Base-by-base conservation (phyloP, 2,888 invertebrate species). In the Pinctada fucata region DNA sequence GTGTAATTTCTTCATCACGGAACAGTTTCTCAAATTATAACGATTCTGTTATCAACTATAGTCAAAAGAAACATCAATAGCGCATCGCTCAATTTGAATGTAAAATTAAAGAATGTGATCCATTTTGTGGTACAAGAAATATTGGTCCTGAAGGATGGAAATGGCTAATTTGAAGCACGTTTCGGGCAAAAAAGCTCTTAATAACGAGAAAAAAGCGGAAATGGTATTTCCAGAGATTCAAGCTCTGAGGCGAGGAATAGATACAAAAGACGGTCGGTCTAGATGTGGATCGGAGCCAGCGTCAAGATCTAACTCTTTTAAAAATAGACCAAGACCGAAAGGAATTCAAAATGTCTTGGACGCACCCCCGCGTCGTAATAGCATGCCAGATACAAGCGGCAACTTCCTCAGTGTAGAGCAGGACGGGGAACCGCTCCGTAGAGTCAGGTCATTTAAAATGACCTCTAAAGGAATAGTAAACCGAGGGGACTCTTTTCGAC, bases 371-470 rank as follows among this genome's bases (percentile, higher is more conserved):
- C 75, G 89, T 4, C 84, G 88, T 3, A 87, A 87, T 76, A 88
- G 88, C 81, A 78, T 88, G 67, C 88, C 88, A 4, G 84, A 85
- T 31, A 81, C 85, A 6, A 51, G 65, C 45, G 82, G 82, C 6
- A 82, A 82, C 10, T 81, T 78, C 64, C 51, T 70, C 1, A 58
- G 67, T 5, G 58, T 72, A n/a, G 74, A 79, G 13, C 78, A 81
- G 63, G 85, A 80, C 63, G 72, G 82, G 75, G 82, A 85, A 66
- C 83, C 83, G 1, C 75, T 87, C 8, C 78, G 80, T 91, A 94
- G 97, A 84, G 95, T 97, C 85, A 94, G 98, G 85, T 98, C 97
- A 93, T 98, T 98, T 93, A 96, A 97, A 90, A 97, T 97, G 89
- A 97, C 97, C 52, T 96, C 96, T 91, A 95, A 96, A 92, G 96